Base-by-base conservation (phyloP, 2,113 vertebrate genomes). In the Phaethornis superciliosus region DNA sequence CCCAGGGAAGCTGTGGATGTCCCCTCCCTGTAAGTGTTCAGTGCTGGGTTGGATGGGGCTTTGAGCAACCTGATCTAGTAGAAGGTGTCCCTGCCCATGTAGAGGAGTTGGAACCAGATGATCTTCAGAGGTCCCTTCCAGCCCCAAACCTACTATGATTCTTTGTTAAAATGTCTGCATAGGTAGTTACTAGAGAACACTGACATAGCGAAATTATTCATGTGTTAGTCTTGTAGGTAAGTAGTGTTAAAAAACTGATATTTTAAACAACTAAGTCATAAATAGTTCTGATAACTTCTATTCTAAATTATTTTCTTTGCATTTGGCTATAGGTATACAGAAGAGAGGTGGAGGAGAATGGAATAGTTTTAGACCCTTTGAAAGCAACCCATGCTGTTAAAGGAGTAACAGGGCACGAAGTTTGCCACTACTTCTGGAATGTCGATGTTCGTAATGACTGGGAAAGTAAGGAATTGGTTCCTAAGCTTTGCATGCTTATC, bases 351-450 rank as follows among this genome's bases (percentile, higher is more conserved):
- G 99, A 99, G 97, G 99, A 99, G 96, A 99, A 99, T 15, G 99
- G 99, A 5, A 98, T 99, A 60, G 99, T 99, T 65, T 95, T 99
- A 89, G 99, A 99, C 97, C 99, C 99, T 94, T 98, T 99, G 64
- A 99, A 99, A 97, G 99, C 99, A 30, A 99, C 99, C 1, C 98
- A 99, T 90, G 95, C 98, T 17, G 99, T 99, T 77, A 99, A 98
- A 98, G 99, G 99, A 0, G 99, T 99, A 60, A 99, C 99, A 2
- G 99, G 99, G 44, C 99, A 99, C 3, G 99, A 99, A 94, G 98
- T 99, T 94, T 99, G 99, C 95, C 98, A 99, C 96, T 99, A 99
- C 95, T 99, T 99, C 96, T 99, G 99, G 99, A 99, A 98, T 96
- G 99, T 99, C 21, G 97, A 98, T 27, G 98, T 98, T 88, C 98